Evolutionary conservation across 2,888 invertebrate species (phyloP).

Genomic region (Acrobasis consociella): DNA sequence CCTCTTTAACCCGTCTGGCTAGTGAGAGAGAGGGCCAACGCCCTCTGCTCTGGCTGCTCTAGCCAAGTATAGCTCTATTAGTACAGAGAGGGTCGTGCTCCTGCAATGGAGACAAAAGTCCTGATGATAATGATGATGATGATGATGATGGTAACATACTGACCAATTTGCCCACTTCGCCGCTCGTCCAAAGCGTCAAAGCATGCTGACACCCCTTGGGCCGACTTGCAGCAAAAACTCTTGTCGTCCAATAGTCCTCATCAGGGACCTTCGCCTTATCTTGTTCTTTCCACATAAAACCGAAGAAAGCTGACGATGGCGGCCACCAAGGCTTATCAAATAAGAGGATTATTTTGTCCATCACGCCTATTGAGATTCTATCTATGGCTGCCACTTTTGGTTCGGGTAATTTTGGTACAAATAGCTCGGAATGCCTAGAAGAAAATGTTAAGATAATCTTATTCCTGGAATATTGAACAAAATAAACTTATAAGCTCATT

Average conservation of each 20-base stretch:
- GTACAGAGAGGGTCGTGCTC: no score
- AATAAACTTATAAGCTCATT: no score
- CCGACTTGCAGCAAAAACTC: slow-evolving; percentile 40
- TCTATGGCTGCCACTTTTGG: slow-evolving; percentile 81
- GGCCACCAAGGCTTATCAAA: slow-evolving; percentile 87
- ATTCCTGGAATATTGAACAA: no score
- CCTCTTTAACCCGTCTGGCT: no score
- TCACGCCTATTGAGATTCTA: slow-evolving; percentile 84
- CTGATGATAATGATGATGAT: no score
- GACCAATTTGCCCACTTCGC: slow-evolving; percentile 49
- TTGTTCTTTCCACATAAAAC: slow-evolving; percentile 48
- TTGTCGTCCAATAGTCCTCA: slow-evolving; percentile 42
- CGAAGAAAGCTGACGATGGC: slow-evolving; percentile 40
- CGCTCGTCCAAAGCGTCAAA: slow-evolving; percentile 50
- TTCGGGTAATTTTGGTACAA: slow-evolving; percentile 80
- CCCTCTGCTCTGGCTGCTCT: no score
- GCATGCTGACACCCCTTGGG: slow-evolving; percentile 38
- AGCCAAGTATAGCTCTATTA: no score
- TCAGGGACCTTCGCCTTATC: slow-evolving; percentile 33
- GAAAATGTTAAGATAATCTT: not conserved
- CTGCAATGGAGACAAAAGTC: no score
- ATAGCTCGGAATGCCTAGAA: slow-evolving; percentile 71
- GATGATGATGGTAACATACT: slow-evolving; percentile 33
- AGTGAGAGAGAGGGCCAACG: no score
- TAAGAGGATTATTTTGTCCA: slow-evolving; percentile 86